These are phyloP conservation scores for Ormyrus labotus DNA, from an alignment of 2,888 invertebrate genomes.

Conservation along the genomic window DNA sequence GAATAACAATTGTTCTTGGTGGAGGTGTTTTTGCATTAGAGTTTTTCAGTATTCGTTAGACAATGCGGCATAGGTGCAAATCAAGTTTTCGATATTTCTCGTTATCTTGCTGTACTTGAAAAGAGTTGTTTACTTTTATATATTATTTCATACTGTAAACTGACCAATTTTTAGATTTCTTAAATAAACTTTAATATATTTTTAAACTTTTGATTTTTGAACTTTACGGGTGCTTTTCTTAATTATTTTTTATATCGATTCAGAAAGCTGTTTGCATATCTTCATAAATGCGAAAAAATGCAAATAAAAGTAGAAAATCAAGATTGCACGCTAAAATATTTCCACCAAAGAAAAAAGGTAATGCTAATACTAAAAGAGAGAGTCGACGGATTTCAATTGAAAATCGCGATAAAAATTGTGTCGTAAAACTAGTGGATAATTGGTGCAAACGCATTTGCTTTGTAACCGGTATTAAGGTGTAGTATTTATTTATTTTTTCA, in stretches of 20 bases:
- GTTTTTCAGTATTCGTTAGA: background rate
- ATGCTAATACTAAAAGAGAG: conserved; percentile 10
- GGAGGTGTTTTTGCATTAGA: background rate
- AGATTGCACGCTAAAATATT: background rate
- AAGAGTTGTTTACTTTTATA: too few species aligned
- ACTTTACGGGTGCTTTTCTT: background rate
- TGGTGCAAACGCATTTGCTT: conserved; percentile 27
- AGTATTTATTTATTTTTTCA: conserved; percentile 71
- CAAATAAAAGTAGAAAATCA: background rate
- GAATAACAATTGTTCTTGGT: background rate
- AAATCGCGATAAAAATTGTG: background rate
- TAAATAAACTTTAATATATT: background rate
- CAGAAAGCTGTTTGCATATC: too few species aligned
- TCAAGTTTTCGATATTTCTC: too few species aligned
- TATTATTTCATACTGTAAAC: too few species aligned
- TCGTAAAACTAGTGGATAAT: conserved; percentile 38
- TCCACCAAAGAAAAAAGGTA: background rate
- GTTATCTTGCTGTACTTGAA: too few species aligned
- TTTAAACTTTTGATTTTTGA: background rate
- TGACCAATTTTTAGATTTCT: too few species aligned
- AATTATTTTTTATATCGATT: too few species aligned
- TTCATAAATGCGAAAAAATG: background rate
- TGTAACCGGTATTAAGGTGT: conserved; percentile 59
- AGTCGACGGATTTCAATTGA: too few species aligned
- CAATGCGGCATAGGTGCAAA: too few species aligned